These are phyloP conservation scores for Dasyurus viverrinus DNA, from an alignment of 2,113 vertebrate species.

Conservation along the genomic window DNA sequence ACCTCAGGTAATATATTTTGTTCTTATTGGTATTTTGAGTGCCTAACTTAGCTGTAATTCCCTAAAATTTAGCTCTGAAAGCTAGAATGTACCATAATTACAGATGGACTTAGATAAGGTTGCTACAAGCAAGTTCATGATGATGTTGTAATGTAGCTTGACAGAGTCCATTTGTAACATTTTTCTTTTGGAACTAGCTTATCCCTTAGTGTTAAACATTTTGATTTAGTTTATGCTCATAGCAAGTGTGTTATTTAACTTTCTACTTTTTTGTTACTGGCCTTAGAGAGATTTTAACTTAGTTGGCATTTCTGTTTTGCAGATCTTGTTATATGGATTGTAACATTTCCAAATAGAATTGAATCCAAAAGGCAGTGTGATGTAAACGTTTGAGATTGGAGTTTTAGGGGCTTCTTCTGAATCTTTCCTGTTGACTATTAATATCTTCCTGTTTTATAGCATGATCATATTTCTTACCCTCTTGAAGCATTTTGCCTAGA, in stretches of 20 bases:
- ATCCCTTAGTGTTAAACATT: background rate
- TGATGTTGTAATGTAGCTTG: background rate
- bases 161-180: background rate
- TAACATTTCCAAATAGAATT: background rate
- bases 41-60: background rate
- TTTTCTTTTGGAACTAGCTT: background rate
- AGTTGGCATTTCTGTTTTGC: background rate
- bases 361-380: background rate
- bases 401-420: background rate
- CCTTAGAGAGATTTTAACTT: background rate
- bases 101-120: background rate
- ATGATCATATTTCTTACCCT: background rate
- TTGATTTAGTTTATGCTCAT: background rate
- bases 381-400: background rate
- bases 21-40: background rate
- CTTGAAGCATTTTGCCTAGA: background rate
- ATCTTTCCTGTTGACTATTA: background rate
- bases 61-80: background rate
- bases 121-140: background rate
- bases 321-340: background rate
- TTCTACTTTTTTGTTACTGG: background rate
- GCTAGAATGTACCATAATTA: background rate
- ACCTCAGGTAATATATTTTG: background rate
- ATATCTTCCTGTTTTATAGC: background rate
- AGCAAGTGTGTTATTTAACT: background rate